These are phyloP conservation scores for Noturus placidus DNA, from an alignment of 2,113 vertebrate species.

Conservation along the genomic window DNA sequence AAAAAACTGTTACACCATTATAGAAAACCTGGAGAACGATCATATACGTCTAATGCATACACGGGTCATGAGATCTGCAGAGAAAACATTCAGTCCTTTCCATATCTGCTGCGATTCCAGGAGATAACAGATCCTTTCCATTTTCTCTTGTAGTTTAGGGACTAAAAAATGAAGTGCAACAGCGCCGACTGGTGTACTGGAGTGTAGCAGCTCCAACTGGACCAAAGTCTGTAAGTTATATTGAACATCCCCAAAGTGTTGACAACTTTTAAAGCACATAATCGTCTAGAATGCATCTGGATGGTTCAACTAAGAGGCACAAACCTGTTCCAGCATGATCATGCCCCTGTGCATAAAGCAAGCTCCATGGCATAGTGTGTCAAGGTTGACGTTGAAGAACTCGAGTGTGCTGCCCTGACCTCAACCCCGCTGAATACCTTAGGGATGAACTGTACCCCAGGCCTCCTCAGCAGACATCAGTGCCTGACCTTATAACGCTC, in stretches of 20 bases:
- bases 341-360: not conserved
- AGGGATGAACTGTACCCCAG: too few relatives aligned
- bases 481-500: not conserved
- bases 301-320: not conserved
- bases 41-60: not conserved
- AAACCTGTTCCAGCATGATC: not conserved
- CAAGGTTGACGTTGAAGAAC: not conserved
- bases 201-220: not conserved
- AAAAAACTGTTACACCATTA: not conserved
- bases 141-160: conserved; percentile 2
- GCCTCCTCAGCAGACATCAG: not conserved
- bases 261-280: not conserved
- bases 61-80: not conserved
- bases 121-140: not conserved
- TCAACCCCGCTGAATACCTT: not conserved
- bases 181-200: conserved; percentile 16
- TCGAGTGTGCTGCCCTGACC: too few relatives aligned
- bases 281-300: not conserved
- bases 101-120: conserved; percentile 67
- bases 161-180: not conserved
- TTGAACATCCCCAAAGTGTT: too few relatives aligned
- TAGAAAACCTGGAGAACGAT: not conserved
- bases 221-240: too few relatives aligned
- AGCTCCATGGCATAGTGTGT: not conserved
- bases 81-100: conserved; percentile 29